These are phyloP conservation scores for Apoda limacodes DNA, from an alignment of 2,888 invertebrate genomes.

Conservation along the genomic window DNA sequence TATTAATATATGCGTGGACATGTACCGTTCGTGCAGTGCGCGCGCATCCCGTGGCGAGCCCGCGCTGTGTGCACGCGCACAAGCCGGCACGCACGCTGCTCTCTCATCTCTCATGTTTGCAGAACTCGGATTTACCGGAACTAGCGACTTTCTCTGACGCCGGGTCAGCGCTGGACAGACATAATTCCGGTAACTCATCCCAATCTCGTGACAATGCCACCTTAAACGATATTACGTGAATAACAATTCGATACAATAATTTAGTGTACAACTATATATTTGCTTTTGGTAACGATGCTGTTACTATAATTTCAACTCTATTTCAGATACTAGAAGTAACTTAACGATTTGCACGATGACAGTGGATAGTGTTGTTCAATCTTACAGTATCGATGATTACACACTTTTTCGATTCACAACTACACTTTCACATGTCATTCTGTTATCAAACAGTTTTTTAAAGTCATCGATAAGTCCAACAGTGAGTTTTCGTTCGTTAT, in stretches of 20 bases:
- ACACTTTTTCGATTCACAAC: too few species aligned
- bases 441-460: too few species aligned
- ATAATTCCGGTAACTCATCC: constrained; percentile 27
- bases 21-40: constrained; percentile 34
- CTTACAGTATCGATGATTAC: too few species aligned
- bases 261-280: neutral
- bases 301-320: too few species aligned
- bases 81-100: constrained; percentile 36
- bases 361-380: too few species aligned
- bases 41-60: constrained; percentile 38
- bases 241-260: neutral
- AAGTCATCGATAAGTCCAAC: too few species aligned
- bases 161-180: constrained; percentile 20
- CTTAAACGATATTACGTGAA: constrained; percentile 22
- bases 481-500: too few species aligned
- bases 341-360: too few species aligned
- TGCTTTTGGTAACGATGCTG: neutral
- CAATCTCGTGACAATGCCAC: constrained; percentile 23
- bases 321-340: too few species aligned
- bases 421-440: too few species aligned
- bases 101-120: constrained; percentile 45
- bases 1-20: constrained; percentile 26
- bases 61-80: constrained; percentile 44
- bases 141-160: constrained; percentile 51
- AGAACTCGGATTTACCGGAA: constrained; percentile 60